Base-by-base conservation (phyloP, 1,140 invertebrate species). In the Nylanderia fulva region DNA sequence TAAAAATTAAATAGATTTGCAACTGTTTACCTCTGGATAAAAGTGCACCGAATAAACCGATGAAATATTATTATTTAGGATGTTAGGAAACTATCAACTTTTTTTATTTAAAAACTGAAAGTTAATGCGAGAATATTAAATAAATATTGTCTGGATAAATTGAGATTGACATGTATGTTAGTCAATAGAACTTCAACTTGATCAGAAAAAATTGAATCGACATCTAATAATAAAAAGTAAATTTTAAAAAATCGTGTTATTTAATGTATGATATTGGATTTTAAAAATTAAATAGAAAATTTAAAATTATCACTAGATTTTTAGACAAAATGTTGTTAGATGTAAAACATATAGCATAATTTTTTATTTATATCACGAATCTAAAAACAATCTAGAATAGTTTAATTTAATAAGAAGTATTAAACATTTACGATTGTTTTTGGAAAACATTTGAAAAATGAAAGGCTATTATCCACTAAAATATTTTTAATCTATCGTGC, bases 111-210 rank as follows among this genome's bases (percentile, higher is more conserved):
- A 13, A 45, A n/a, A n/a, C n/a, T n/a, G 11, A 45, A 8, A 54
- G 18, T 54, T 54, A n/a, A 54, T 45, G 11, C 58, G n/a, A 66
- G 3, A 0, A 77, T 13, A 7, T 11, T n/a, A n/a, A 61, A 61
- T 13, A 8, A 33, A 63, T 64, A 21, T 52, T 48, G 24, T 13
- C 13, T 0, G n/a, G n/a, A n/a, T n/a, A 21, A 36, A 68, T 48
- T 68, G 0, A 68, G 29, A 36, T 77, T 52, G 75, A 77, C 8
- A n/a, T n/a, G 15, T 76, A 63, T 63, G n/a, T 64, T 1, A n/a
- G 0, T 52, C 39, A 42, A 61, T 3, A 21, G 2, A 75, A 60
- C 4, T 60, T 6, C 24, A 48, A 58, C 61, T n/a, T n/a, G n/a
- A 76, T 61, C 39, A n/a, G n/a, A n/a, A n/a, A 42, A 61, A 75